Evolutionary conservation across 2,113 vertebrate species (phyloP), one percentile per base, ranked within the genome.

Genomic region (Micromys minutus): DNA sequence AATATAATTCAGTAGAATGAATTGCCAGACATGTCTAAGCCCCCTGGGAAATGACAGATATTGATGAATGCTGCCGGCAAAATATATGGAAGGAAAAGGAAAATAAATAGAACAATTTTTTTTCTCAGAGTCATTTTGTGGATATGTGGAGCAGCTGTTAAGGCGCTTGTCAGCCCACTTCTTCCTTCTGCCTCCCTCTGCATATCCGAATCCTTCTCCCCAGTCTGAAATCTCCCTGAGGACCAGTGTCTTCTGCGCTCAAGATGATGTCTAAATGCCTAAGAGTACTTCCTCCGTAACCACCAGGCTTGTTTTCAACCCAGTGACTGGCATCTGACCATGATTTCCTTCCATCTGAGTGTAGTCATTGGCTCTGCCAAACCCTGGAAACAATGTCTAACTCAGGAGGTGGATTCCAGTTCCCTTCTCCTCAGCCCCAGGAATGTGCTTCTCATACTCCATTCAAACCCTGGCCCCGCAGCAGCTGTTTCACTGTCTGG

Each of bases 11-110:
- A 92, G 87, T 71, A 97, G 96, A 97, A 96, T 87, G 96, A 97
- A 96, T 92, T 95, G 59, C 72, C 86, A 90, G 87, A 95, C 88
- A 90, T 91, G 91, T 89, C 92, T 97, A 93, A 97, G 29, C 93
- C 96, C 94, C 94, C 90, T 90, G 96, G 96, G 97, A 98, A 96
- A 97, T 97, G 97, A 97, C 97, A 97, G 95, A 97, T 97, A 97
- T 97, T 96, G 97, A 98, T 97, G 97, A 97, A 97, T 96, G 97
- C 94, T 97, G 95, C 88, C 97, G 93, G 94, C 92, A 97, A 98
- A 97, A 97, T 97, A 97, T 94, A 98, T 98, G 97, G 97, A 97
- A 95, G 97, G 97, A 97, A 97, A 97, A 17, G 50, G 95, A 10
- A 98, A 97, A 96, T 97, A 97, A 98, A 98, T 52, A 97, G 63